Base-by-base conservation (phyloP, 2,888 invertebrate genomes). In the Ophion obscuratus region DNA sequence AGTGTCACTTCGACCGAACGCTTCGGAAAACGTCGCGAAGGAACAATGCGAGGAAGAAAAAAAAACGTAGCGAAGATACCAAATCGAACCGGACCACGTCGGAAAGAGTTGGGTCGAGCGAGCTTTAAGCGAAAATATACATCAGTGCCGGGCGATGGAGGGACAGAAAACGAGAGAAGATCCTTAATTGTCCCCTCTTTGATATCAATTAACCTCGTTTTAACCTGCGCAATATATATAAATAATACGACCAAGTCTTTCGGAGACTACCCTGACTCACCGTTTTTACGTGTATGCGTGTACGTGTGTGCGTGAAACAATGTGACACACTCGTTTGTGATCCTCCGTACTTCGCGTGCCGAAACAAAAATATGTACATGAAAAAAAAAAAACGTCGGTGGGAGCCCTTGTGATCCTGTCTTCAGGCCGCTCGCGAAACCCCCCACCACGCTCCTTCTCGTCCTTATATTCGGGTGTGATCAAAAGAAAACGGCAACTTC, bases 201-300 rank as follows among this genome's bases (percentile, higher is more conserved):
- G 88, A 88, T 89, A 88, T 79, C 90, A 90, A 91, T 91, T 91
- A 91, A 91, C 91, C 91, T 91, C 91, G 88, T 90, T 92, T 87
- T 88, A 79, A 88, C 88, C 88, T 87, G 84, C 85, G 81, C 85
- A 76, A 61, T 73, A 66, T 81, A 76, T 76, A 67, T 66, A 77
- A 74, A 67, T 75, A 68, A 81, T 81, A 64, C n/a, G 20, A 44
- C 31, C n/a, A 47, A 70, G 76, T 14, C 27, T 61, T 62, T 1
- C 81, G 81, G 71, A 81, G 81, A 77, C 83, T 73, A 62, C 67
- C 87, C 85, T 88, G 89, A 89, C 89, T 89, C 89, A 89, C 88
- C 88, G 82, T 68, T 78, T 70, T 44, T 70, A 47, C 24, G 77
- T 77, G 77, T 67, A 57, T 44, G 7, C 24, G 17, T 78, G 70